phyloP scores from a whole-genome alignment of 2,888 invertebrate species.

The Myopa testacea region DNA sequence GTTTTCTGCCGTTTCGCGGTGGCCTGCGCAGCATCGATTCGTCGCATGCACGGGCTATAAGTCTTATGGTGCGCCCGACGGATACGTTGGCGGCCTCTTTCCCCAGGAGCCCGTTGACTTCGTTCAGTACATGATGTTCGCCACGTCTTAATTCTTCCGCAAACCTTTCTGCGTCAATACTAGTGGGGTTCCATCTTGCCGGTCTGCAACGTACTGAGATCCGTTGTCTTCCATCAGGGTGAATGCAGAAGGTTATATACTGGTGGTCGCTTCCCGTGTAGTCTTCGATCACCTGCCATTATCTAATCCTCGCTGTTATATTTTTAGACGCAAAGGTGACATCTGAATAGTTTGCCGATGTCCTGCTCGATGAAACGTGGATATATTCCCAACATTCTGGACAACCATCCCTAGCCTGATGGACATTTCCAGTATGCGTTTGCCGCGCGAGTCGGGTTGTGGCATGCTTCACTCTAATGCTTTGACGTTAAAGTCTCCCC shows the following conservation, averaged over 20 bases:
- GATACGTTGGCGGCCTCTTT: background rate
- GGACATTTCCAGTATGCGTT: background rate
- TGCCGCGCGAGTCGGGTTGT: background rate
- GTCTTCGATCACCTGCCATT: slow-evolving; percentile 2
- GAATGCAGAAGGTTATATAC: background rate
- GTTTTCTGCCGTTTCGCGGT: background rate
- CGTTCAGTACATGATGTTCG: background rate
- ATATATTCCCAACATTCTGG: background rate
- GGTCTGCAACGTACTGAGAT: background rate
- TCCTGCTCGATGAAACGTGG: background rate
- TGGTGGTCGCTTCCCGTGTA: background rate
- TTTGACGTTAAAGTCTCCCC: background rate
- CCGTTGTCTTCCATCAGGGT: background rate
- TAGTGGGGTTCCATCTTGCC: background rate
- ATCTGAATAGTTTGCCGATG: background rate
- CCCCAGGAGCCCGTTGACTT: background rate
- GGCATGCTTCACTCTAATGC: background rate
- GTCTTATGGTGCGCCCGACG: background rate
- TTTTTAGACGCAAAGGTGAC: background rate
- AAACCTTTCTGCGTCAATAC: background rate
- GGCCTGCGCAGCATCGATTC: background rate
- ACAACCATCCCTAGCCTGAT: background rate
- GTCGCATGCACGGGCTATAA: background rate
- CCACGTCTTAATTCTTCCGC: background rate
- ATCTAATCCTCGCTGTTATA: background rate